These are phyloP conservation scores for Drosophila niveifrons DNA, from an alignment of 2,888 invertebrate genomes.

Conservation along the genomic window DNA sequence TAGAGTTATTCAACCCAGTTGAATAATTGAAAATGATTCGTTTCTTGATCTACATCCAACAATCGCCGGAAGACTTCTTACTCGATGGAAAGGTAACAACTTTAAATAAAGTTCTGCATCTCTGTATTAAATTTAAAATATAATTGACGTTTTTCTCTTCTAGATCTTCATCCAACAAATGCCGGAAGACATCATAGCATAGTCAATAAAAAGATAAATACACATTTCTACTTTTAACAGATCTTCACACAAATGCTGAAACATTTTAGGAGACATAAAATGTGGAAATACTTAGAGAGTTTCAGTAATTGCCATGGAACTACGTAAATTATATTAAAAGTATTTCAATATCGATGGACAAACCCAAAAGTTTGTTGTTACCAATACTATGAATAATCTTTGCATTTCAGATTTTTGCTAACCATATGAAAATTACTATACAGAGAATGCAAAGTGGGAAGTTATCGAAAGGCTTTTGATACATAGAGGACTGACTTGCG, in stretches of 20 bases:
- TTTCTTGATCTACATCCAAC: neutral
- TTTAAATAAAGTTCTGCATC: neutral
- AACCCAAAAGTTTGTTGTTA: neutral
- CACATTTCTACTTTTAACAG: too few relatives aligned
- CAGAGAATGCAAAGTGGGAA: neutral
- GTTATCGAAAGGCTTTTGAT: conserved; percentile 29
- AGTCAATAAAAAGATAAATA: too few relatives aligned
- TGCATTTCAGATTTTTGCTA: neutral
- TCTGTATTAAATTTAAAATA: neutral
- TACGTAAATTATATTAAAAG: neutral
- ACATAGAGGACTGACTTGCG: conserved; percentile 37
- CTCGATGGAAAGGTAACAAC: neutral
- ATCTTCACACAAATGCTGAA: too few relatives aligned
- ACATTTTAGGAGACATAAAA: too few relatives aligned
- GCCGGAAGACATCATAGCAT: too few relatives aligned
- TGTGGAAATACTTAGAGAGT: too few relatives aligned
- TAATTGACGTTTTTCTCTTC: too few relatives aligned
- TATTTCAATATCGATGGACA: neutral
- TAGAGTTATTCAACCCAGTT: neutral
- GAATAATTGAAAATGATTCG: neutral
- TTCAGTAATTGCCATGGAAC: too few relatives aligned
- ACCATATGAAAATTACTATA: neutral
- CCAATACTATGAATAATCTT: neutral
- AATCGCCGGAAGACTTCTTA: neutral
- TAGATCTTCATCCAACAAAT: too few relatives aligned